phyloP scores from a whole-genome alignment of 2,113 vertebrate species.

The Microcebus lehilahytsara region DNA sequence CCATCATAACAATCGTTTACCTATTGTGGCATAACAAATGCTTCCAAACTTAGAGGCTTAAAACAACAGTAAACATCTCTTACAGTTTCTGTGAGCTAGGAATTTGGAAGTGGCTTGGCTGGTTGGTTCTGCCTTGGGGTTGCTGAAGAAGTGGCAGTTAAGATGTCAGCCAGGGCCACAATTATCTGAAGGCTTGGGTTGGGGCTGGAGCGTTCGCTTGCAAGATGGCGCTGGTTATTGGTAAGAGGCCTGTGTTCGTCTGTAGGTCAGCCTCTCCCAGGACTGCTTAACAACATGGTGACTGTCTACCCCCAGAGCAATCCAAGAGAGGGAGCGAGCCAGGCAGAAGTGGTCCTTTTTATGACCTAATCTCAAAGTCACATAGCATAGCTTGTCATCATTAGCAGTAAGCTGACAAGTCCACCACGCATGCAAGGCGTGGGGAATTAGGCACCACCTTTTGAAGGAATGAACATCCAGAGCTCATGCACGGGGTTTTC shows the following conservation, averaged over 20 bases:
- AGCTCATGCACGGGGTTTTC: background rate
- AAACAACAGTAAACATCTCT: background rate
- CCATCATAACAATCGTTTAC: background rate
- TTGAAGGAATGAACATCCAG: background rate
- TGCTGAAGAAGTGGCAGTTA: background rate
- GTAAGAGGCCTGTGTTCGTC: background rate
- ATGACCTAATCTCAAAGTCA: background rate
- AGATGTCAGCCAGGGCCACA: background rate
- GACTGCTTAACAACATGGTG: background rate
- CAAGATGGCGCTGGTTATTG: background rate
- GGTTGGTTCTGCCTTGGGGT: background rate
- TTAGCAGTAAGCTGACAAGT: background rate
- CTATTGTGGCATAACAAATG: background rate
- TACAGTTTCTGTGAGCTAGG: background rate
- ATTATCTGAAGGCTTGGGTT: background rate
- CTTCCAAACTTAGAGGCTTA: background rate
- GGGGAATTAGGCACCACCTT: background rate
- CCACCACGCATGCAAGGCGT: background rate
- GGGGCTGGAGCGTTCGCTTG: background rate
- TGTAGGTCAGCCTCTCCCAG: background rate
- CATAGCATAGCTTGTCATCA: background rate
- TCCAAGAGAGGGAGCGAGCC: background rate
- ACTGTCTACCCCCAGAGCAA: background rate
- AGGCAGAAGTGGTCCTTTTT: background rate
- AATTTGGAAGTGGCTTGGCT: background rate